Conservation (phyloP, 2,888 invertebrate genomes). For the Hydriomena furcata region DNA sequence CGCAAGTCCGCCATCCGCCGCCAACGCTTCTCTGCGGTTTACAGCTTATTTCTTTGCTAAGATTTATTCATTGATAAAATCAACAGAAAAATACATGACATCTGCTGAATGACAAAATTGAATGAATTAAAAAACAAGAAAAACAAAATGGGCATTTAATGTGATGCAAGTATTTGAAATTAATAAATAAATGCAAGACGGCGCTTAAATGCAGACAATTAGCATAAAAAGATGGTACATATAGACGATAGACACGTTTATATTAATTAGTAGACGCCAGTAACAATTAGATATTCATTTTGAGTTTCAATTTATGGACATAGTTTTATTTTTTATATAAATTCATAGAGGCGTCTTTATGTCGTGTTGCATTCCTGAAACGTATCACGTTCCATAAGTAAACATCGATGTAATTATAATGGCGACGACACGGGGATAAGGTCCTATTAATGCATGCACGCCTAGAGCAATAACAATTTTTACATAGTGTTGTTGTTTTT, state of each 20-base stretch:
- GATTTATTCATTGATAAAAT: constrained; percentile 2
- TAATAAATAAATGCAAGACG: constrained; percentile 14
- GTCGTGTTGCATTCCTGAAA: constrained; percentile 53
- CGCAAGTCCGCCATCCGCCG: constrained; percentile 15
- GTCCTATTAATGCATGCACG: constrained; percentile 35
- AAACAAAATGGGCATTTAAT: no score
- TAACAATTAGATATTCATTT: constrained; percentile 46
- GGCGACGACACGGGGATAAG: constrained; percentile 39
- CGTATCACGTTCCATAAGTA: constrained; percentile 50
- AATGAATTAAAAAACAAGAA: no score
- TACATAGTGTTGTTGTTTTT: constrained; percentile 12
- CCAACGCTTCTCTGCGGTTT: neutral
- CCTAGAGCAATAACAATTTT: constrained; percentile 32
- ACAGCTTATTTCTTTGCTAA: neutral
- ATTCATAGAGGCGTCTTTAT: constrained; percentile 44
- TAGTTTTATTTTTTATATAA: constrained; percentile 41
- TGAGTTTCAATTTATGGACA: constrained; percentile 43
- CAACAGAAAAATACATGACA: no score
- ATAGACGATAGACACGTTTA: constrained; percentile 43
- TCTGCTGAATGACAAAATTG: no score
- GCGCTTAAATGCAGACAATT: constrained; percentile 37
- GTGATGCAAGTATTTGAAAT: neutral
- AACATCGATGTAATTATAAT: constrained; percentile 46
- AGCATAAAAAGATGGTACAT: constrained; percentile 39
- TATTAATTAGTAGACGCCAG: constrained; percentile 41